Evolutionary conservation across 2,888 invertebrate species (phyloP).

Genomic region (Glyphotaelius pellucidus): DNA sequence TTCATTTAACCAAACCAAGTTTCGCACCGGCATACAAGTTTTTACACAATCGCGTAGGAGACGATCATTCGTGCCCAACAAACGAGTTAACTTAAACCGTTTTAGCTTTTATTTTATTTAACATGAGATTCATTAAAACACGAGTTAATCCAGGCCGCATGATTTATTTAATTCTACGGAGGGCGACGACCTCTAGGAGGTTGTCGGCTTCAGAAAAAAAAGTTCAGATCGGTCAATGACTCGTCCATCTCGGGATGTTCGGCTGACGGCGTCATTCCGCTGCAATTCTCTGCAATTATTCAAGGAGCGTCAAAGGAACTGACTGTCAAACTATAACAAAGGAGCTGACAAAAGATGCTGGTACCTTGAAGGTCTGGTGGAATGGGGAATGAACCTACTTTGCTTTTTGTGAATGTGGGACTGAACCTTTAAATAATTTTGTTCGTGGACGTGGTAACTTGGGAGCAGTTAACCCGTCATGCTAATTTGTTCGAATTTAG

Average conservation of each 20-base stretch:
- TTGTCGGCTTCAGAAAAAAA: neutral
- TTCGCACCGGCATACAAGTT: neutral
- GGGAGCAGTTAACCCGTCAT: too few species aligned
- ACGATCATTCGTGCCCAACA: neutral
- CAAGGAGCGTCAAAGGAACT: neutral
- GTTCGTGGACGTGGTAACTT: neutral
- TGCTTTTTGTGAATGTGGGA: neutral
- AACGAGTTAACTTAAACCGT: neutral
- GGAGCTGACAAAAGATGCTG: neutral
- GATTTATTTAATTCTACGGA: neutral
- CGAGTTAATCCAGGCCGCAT: neutral
- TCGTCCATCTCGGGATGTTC: constrained; percentile 2
- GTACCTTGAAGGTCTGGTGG: neutral
- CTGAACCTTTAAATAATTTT: neutral
- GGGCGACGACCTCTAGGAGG: neutral
- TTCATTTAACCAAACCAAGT: neutral
- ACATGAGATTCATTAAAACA: neutral
- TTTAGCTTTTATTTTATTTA: neutral
- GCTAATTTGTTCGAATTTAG: too few species aligned
- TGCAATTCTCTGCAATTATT: neutral
- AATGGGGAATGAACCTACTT: neutral
- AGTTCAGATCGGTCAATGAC: neutral
- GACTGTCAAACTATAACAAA: constrained; percentile 2
- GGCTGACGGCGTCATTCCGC: neutral
- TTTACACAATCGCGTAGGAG: neutral